These are phyloP conservation scores for Herminia tarsipennalis DNA, from an alignment of 2,888 invertebrate species.

Conservation along the genomic window DNA sequence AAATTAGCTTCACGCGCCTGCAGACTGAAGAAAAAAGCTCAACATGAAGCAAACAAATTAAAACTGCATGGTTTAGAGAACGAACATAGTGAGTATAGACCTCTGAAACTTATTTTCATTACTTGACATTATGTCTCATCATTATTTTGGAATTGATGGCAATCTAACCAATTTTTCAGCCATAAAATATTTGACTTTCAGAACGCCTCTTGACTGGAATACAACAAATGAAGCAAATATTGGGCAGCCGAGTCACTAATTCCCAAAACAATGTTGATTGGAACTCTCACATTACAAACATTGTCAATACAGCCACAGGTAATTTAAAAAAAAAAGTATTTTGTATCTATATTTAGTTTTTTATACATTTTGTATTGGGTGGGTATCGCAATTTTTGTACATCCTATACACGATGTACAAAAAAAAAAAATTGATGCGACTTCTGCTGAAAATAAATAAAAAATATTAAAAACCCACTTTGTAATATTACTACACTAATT, in stretches of 20 bases:
- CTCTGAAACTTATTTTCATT: neutral
- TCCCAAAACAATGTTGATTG: slow-evolving; percentile 86
- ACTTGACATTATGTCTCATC: neutral
- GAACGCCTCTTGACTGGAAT: slow-evolving; percentile 92
- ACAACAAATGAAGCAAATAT: slow-evolving; percentile 90
- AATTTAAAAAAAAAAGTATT: slow-evolving; percentile 28
- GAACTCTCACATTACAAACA: slow-evolving; percentile 89
- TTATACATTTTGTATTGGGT: too few relatives aligned
- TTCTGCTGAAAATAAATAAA: too few relatives aligned
- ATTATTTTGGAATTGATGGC: too few relatives aligned
- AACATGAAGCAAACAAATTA: slow-evolving; percentile 99
- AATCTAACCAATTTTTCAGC: too few relatives aligned
- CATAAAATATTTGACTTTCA: slow-evolving; percentile 81
- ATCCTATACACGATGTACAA: too few relatives aligned
- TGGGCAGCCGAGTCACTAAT: slow-evolving; percentile 88
- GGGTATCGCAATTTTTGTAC: too few relatives aligned
- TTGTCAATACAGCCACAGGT: slow-evolving; percentile 90
- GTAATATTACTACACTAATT: too few relatives aligned
- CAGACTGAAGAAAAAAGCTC: slow-evolving; percentile 98
- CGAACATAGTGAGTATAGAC: slow-evolving; percentile 94
- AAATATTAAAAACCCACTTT: too few relatives aligned
- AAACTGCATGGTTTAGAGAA: slow-evolving; percentile 96
- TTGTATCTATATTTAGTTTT: neutral
- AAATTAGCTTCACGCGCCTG: slow-evolving; percentile 98
- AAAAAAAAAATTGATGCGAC: too few relatives aligned